phyloP scores from a whole-genome alignment of 2,797 vertebrate genomes.

The Antrozous pallidus region DNA sequence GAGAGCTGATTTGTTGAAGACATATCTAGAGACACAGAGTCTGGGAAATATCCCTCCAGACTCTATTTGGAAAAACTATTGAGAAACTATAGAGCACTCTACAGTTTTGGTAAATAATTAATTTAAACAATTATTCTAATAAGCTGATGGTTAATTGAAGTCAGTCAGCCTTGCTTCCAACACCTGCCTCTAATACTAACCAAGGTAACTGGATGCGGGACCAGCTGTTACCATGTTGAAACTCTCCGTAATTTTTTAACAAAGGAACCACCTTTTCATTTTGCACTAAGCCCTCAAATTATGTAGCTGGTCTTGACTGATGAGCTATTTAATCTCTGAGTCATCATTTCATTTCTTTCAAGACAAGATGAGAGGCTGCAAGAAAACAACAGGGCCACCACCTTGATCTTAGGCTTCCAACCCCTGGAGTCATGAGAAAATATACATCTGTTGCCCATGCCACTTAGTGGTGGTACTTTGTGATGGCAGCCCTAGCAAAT shows the following conservation, averaged over 20 bases:
- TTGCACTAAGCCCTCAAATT: not conserved
- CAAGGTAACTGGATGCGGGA: rapidly evolving
- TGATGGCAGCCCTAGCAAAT: not conserved
- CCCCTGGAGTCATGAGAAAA: not conserved
- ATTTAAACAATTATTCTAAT: not conserved
- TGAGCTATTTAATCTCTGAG: not conserved
- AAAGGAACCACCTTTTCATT: not conserved
- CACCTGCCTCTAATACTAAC: not conserved
- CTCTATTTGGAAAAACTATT: not conserved
- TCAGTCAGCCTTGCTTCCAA: not conserved
- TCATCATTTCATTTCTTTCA: not conserved
- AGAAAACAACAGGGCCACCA: not conserved
- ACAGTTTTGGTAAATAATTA: not conserved
- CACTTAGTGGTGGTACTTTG: not conserved
- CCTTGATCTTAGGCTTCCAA: not conserved
- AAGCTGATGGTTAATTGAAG: not conserved
- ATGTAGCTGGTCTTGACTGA: not conserved
- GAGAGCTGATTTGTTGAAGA: not conserved
- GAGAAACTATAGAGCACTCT: not conserved
- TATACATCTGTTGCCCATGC: not conserved
- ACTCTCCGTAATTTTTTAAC: not conserved
- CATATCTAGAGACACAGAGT: not conserved
- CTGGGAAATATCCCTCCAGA: not conserved
- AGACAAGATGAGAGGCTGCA: not conserved
- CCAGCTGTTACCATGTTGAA: not conserved